phyloP scores from a whole-genome alignment of 2,113 vertebrate genomes.

The Paracanthobrama guichenoti region DNA sequence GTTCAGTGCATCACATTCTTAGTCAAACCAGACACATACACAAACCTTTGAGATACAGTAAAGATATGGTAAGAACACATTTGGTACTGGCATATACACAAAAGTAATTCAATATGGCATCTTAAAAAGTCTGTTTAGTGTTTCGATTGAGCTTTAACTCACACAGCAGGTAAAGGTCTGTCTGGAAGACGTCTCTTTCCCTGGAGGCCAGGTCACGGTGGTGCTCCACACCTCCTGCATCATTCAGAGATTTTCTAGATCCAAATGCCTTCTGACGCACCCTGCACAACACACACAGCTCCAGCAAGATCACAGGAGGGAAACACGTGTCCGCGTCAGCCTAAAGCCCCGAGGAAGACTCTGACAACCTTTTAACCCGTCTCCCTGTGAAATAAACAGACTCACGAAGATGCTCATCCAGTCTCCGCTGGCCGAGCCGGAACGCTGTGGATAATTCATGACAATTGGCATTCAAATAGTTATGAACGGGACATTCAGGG shows the following conservation, averaged over 20 bases:
- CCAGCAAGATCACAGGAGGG: slow-evolving; percentile 88
- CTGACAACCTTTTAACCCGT: slow-evolving; percentile 89
- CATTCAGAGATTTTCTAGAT: slow-evolving; percentile 83
- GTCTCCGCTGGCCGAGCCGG: slow-evolving; percentile 24
- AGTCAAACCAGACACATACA: not conserved
- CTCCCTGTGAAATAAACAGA: slow-evolving; percentile 75
- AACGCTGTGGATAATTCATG: slow-evolving; percentile 70
- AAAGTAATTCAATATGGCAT: not conserved
- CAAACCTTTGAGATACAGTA: not conserved
- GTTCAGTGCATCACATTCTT: not conserved
- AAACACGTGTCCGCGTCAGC: slow-evolving; percentile 95
- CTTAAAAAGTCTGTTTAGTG: not conserved
- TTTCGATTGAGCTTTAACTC: not conserved
- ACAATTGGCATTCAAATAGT: slow-evolving; percentile 73
- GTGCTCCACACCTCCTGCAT: slow-evolving; percentile 76
- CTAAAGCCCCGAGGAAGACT: slow-evolving; percentile 81
- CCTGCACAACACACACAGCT: slow-evolving; percentile 83
- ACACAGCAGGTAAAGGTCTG: slow-evolving; percentile 1
- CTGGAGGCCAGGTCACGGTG: not conserved
- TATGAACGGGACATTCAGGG: slow-evolving; percentile 54
- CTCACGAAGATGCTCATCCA: slow-evolving; percentile 24
- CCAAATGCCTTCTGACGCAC: slow-evolving; percentile 87
- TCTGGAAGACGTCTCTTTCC: not conserved
- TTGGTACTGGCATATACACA: not conserved
- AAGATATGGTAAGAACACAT: not conserved